A percentile compares a stretch with the other conserved stretches of the same genome.
Evolutionary conservation across 2,888 invertebrate genomes (phyloP).

Genomic region (Pheosia tremula): DNA sequence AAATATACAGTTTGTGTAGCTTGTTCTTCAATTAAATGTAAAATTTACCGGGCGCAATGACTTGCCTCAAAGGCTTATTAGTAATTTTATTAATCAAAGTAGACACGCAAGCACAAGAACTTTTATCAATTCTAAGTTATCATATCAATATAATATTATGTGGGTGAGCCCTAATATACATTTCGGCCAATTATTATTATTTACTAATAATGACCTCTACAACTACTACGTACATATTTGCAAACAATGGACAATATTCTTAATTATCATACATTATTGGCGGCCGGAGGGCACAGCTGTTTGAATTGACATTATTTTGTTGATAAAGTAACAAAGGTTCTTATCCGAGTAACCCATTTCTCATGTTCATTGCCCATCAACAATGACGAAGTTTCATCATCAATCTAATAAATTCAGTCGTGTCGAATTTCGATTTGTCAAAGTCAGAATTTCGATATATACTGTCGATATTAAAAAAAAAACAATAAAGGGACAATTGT

Average conservation of each 20-base stretch:
- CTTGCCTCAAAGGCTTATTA: neutral
- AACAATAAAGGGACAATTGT: too few relatives aligned
- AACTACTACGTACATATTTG: too few relatives aligned
- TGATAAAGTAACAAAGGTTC: slow-evolving; percentile 43
- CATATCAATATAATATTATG: too few relatives aligned
- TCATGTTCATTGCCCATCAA: slow-evolving; percentile 25
- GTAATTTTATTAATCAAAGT: neutral
- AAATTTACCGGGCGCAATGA: neutral
- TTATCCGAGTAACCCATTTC: slow-evolving; percentile 64
- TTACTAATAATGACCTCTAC: too few relatives aligned
- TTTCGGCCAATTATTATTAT: too few relatives aligned
- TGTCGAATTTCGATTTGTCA: too few relatives aligned
- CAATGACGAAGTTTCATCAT: neutral
- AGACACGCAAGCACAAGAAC: neutral
- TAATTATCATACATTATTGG: neutral
- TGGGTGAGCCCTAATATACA: too few relatives aligned
- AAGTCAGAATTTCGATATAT: too few relatives aligned
- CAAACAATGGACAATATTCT: too few relatives aligned
- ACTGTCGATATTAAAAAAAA: too few relatives aligned
- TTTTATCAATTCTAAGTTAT: too few relatives aligned
- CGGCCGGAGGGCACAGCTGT: slow-evolving; percentile 36
- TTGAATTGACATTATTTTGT: slow-evolving; percentile 28
- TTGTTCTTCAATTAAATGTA: neutral
- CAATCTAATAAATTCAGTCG: too few relatives aligned
- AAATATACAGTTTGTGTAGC: neutral